Conservation (phyloP, 1,140 invertebrate species). For the Melipona quadrifasciata region DNA sequence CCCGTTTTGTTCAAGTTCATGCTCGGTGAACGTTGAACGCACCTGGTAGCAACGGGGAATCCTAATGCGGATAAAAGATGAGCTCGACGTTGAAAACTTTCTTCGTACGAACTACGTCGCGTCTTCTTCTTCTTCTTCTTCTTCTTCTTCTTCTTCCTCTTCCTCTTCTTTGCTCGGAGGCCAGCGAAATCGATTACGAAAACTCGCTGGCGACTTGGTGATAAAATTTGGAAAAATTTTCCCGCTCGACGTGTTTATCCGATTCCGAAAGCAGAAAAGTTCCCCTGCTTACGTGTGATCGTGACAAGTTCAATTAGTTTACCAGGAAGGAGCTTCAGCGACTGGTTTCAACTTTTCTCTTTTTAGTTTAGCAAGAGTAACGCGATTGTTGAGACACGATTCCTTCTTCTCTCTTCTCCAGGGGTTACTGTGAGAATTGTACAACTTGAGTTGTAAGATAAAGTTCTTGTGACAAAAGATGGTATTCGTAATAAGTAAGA, state of each 20-base stretch:
- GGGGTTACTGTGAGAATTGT: no score
- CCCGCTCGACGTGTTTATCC: not conserved
- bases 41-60: not conserved
- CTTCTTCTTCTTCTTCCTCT: no score
- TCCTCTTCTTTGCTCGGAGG: not conserved
- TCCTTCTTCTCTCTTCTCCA: not conserved
- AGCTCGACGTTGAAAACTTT: constrained; percentile 25
- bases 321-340: not conserved
- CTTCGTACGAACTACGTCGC: constrained; percentile 1
- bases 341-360: not conserved
- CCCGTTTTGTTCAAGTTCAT: not conserved
- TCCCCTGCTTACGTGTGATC: not conserved
- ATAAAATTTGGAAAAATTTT: not conserved
- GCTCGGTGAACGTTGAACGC: not conserved
- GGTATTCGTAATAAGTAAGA: no score
- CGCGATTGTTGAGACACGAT: not conserved
- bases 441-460: no score
- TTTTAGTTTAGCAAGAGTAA: not conserved
- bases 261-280: not conserved
- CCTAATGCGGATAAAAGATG: constrained; percentile 32
- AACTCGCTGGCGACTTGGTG: not conserved
- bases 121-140: not conserved
- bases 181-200: constrained; percentile 22
- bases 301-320: not conserved
- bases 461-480: no score